A percentile compares a stretch with the other conserved stretches of the same genome.
Conservation (phyloP, 2,113 vertebrate species). For the Cyrtonyx montezumae region DNA sequence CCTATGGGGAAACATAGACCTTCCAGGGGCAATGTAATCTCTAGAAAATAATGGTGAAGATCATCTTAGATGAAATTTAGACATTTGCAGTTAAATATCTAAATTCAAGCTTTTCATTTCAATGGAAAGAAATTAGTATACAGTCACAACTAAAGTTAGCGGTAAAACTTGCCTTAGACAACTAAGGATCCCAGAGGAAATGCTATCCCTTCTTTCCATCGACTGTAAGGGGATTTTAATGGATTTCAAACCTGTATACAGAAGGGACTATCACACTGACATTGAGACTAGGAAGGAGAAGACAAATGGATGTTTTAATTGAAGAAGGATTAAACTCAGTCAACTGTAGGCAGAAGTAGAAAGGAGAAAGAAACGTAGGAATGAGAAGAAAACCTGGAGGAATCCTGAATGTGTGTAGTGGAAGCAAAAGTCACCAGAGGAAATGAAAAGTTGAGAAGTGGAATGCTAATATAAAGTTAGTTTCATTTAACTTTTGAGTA, state of each 20-base stretch:
- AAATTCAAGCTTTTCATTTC: neutral
- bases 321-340: neutral
- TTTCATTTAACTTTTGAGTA: constrained; percentile 10
- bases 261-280: neutral
- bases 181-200: neutral
- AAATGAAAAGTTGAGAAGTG: neutral
- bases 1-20: neutral
- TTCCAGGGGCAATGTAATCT: neutral
- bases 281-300: neutral
- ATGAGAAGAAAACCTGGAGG: neutral
- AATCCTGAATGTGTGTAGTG: neutral
- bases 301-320: neutral
- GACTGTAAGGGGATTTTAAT: neutral
- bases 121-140: neutral
- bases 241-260: neutral
- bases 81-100: neutral
- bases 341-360: neutral
- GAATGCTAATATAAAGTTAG: neutral
- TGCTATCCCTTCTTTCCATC: neutral
- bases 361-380: neutral
- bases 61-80: neutral
- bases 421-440: neutral
- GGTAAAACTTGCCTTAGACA: neutral
- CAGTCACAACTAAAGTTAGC: neutral
- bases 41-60: neutral